Conservation (phyloP, 2,888 invertebrate genomes). For the Chironomus riparius region DNA sequence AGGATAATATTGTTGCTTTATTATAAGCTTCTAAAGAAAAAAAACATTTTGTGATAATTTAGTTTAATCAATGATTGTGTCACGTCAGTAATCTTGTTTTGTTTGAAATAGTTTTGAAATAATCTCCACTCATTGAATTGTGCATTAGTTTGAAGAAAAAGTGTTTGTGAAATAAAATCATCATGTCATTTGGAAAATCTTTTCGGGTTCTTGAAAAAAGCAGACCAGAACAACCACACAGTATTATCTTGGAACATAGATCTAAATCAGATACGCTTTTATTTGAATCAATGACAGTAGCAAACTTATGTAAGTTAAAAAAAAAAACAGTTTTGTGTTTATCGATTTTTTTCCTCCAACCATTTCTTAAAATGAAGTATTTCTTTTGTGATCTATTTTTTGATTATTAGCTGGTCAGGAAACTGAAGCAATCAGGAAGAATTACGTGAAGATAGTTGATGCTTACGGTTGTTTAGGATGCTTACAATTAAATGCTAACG, state of each 20-base stretch:
- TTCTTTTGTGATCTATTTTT: conserved; percentile 28
- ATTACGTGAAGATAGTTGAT: conserved; percentile 85
- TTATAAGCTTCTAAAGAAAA: too few relatives aligned
- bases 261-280: conserved; percentile 77
- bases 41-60: too few relatives aligned
- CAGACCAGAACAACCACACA: conserved; percentile 77
- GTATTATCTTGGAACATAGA: conserved; percentile 81
- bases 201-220: conserved; percentile 86
- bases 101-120: background rate
- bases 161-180: conserved; percentile 24
- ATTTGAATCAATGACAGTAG: conserved; percentile 88
- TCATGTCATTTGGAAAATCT: conserved; percentile 90
- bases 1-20: too few relatives aligned
- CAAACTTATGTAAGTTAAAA: conserved; percentile 59
- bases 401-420: conserved; percentile 68
- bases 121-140: background rate
- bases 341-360: conserved; percentile 1
- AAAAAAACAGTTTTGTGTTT: too few relatives aligned
- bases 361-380: too few relatives aligned
- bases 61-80: too few relatives aligned
- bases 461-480: conserved; percentile 95
- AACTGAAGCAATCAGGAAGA: conserved; percentile 78
- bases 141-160: background rate
- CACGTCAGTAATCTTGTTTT: background rate
- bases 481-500: conserved; percentile 76